Conservation (phyloP, 2,113 vertebrate species). For the Malurus melanocephalus region DNA sequence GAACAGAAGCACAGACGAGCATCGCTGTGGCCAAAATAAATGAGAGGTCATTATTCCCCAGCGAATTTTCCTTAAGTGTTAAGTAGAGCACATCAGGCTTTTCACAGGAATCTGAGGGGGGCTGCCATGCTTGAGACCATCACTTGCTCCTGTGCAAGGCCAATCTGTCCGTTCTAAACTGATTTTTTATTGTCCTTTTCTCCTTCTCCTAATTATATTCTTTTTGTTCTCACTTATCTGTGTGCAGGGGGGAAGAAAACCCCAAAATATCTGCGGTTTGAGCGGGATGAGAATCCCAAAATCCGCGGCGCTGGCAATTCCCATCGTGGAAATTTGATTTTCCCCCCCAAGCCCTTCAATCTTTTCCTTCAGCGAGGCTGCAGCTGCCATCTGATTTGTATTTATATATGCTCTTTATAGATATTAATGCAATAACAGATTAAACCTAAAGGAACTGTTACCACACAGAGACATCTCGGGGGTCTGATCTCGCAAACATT, state of each 20-base stretch:
- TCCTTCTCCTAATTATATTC: not conserved
- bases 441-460: conserved; percentile 59
- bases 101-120: conserved; percentile 16
- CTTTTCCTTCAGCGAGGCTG: conserved; percentile 1
- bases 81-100: conserved; percentile 45
- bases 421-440: conserved; percentile 64
- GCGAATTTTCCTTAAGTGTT: conserved; percentile 32
- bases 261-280: not conserved
- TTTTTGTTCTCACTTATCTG: not conserved
- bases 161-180: conserved; percentile 29
- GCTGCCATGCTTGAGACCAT: not conserved
- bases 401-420: conserved; percentile 61
- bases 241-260: not conserved
- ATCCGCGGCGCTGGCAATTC: not conserved
- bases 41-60: conserved; percentile 48
- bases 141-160: not conserved
- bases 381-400: conserved; percentile 63
- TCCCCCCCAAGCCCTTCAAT: not conserved
- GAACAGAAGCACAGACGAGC: conserved; percentile 32
- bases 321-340: not conserved
- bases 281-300: not conserved
- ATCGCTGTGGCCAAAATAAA: conserved; percentile 57
- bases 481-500: conserved; percentile 51
- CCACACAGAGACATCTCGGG: conserved; percentile 46
- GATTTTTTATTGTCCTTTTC: not conserved